Percentiles rank a stretch among this genome's conserved stretches.
These are phyloP conservation scores for Chelonoidis abingdonii DNA, from an alignment of 2,113 vertebrate genomes.

Conservation along the genomic window DNA sequence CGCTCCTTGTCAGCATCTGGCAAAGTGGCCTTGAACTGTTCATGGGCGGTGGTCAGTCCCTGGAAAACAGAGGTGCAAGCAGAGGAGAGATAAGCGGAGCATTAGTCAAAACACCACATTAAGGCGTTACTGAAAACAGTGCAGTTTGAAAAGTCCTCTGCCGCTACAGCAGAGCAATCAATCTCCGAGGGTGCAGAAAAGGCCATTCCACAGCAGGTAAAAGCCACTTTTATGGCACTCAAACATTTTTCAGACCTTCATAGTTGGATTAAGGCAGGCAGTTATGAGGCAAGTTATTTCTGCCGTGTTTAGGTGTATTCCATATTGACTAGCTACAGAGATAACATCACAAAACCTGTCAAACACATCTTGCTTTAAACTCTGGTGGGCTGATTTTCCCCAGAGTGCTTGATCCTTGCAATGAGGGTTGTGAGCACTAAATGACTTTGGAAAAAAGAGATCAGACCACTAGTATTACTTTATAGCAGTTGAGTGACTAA, in stretches of 20 bases:
- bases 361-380: background rate
- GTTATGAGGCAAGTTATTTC: background rate
- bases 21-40: slow-evolving; percentile 98
- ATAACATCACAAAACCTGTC: background rate
- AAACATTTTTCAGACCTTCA: background rate
- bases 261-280: background rate
- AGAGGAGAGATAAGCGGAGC: background rate
- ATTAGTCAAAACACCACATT: background rate
- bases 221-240: background rate
- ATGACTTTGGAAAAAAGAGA: background rate
- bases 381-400: background rate
- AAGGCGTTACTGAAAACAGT: background rate
- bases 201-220: background rate
- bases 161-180: background rate
- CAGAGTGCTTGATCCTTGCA: background rate
- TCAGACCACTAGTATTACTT: background rate
- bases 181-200: background rate
- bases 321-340: background rate
- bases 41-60: slow-evolving; percentile 96
- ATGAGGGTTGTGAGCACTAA: background rate
- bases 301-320: background rate
- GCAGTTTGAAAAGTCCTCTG: background rate
- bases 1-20: slow-evolving; percentile 97
- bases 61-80: slow-evolving; percentile 63
- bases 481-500: background rate